These are phyloP conservation scores for Addax nasomaculatus DNA, from an alignment of 2,113 vertebrate genomes.

Conservation along the genomic window DNA sequence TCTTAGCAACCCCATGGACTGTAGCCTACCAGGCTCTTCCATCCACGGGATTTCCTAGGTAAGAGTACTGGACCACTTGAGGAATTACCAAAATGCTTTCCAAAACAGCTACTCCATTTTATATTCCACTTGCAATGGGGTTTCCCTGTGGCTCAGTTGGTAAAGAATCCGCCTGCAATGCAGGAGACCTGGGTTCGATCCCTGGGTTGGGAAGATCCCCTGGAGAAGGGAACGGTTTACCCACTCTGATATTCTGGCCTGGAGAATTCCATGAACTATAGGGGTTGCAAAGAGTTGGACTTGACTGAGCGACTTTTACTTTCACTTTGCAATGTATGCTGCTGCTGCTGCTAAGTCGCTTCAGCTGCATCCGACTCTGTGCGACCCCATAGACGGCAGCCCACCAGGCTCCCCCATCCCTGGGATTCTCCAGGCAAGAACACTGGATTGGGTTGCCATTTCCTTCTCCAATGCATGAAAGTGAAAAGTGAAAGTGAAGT, in stretches of 20 bases:
- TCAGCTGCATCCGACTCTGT: too few relatives aligned
- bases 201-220: background rate
- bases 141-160: background rate
- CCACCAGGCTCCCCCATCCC: rapidly evolving
- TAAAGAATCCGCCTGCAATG: background rate
- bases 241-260: background rate
- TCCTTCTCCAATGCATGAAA: too few relatives aligned
- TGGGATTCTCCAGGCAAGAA: too few relatives aligned
- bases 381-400: too few relatives aligned
- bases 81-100: background rate
- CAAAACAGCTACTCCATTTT: background rate
- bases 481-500: too few relatives aligned
- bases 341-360: too few relatives aligned
- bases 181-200: background rate
- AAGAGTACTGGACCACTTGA: background rate
- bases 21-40: too few relatives aligned
- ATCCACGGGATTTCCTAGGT: too few relatives aligned
- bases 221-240: background rate
- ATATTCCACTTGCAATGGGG: background rate
- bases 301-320: background rate
- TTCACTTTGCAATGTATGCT: background rate
- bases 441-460: too few relatives aligned
- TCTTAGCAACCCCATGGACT: too few relatives aligned
- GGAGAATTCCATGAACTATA: background rate
- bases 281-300: background rate